Evolutionary conservation across 2,113 vertebrate species (phyloP).

Genomic region (Theristicus caerulescens): DNA sequence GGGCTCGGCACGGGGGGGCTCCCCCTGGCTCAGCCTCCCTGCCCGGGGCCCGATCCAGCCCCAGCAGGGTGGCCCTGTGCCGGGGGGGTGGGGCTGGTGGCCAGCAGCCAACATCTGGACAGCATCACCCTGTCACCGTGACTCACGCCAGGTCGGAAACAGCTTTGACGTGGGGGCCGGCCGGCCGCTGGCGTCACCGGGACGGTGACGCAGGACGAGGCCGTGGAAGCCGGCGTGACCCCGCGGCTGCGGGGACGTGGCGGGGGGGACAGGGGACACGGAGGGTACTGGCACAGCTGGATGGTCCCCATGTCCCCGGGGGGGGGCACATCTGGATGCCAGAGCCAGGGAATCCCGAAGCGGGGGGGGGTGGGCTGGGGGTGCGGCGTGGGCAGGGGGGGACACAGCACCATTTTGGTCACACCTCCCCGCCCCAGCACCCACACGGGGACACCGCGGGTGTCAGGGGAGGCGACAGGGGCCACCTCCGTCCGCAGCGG

Average conservation of each 20-base stretch:
- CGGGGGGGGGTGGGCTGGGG: background rate
- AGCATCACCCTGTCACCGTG: background rate
- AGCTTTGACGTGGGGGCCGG: background rate
- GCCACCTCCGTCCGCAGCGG: background rate
- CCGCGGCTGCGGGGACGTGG: background rate
- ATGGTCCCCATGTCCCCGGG: background rate
- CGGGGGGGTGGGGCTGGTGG: too few species aligned
- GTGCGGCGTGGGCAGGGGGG: background rate
- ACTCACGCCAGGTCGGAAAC: background rate
- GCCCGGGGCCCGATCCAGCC: too few species aligned
- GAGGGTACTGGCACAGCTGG: background rate
- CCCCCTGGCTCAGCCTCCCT: too few species aligned
- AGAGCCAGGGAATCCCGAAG: background rate
- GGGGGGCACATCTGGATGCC: too few species aligned
- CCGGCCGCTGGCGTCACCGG: background rate
- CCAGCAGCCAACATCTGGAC: background rate
- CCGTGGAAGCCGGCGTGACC: background rate
- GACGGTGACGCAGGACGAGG: background rate
- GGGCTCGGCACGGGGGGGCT: accelerated
- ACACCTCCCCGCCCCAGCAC: background rate
- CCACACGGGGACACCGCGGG: accelerated
- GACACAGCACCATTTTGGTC: background rate
- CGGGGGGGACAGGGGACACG: background rate
- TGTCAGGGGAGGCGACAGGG: background rate
- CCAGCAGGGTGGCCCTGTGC: background rate